These are phyloP conservation scores for Laterallus jamaicensis DNA, from an alignment of 2,113 vertebrate genomes.

Conservation along the genomic window DNA sequence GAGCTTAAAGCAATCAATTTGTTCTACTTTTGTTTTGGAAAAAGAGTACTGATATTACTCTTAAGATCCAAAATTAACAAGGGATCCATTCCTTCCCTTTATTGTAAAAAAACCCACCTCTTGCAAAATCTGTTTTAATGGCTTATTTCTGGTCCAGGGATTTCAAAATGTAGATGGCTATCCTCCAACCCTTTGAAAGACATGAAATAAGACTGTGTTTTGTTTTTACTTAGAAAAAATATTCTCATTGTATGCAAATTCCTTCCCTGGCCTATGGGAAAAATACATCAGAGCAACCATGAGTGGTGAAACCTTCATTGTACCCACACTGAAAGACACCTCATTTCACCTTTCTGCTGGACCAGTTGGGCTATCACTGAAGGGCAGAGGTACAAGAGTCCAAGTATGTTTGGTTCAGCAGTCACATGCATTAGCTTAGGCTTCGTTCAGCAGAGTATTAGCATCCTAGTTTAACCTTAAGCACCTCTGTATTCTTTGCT, in stretches of 20 bases:
- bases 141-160: slow-evolving; percentile 4
- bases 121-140: slow-evolving; percentile 27
- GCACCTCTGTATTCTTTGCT: background rate
- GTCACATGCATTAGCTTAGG: background rate
- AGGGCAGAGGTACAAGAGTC: background rate
- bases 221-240: background rate
- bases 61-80: background rate
- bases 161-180: slow-evolving; percentile 33
- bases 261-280: background rate
- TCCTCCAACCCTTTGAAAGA: slow-evolving; percentile 35
- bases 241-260: background rate
- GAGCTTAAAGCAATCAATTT: background rate
- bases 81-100: background rate
- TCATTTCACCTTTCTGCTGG: background rate
- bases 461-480: background rate
- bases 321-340: background rate
- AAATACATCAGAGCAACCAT: background rate
- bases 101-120: background rate
- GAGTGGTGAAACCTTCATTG: background rate
- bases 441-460: background rate
- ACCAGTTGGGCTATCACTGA: background rate
- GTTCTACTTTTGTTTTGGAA: background rate
- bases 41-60: background rate
- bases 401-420: background rate
- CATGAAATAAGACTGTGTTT: background rate